Evolutionary conservation across 2,888 invertebrate genomes (phyloP).

Genomic region (Xanthostigma xanthostigma): DNA sequence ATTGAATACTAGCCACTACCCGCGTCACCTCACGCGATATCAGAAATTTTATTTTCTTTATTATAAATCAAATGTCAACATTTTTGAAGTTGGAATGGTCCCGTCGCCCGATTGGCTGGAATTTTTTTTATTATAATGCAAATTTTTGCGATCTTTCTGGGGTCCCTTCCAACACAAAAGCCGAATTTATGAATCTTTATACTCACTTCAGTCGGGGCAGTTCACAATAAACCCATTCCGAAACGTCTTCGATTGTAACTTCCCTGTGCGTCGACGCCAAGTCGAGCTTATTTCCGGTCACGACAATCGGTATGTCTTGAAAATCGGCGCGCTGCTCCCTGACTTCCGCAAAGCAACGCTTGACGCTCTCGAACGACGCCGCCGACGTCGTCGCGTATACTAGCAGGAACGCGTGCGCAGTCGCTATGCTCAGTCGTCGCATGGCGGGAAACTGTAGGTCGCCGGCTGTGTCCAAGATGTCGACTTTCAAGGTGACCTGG

Average conservation of each 20-base stretch:
- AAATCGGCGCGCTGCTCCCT: constrained; percentile 61
- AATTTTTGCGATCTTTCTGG: no score
- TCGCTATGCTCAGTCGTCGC: constrained; percentile 72
- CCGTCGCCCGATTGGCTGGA: no score
- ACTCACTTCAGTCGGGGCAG: constrained; percentile 51
- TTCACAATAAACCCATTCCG: constrained; percentile 67
- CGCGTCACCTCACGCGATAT: no score
- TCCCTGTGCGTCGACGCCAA: constrained; percentile 53
- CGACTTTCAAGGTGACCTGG: constrained; percentile 58
- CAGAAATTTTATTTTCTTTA: no score
- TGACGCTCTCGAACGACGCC: constrained; percentile 55
- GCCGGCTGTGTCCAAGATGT: constrained; percentile 70
- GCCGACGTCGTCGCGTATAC: constrained; percentile 69
- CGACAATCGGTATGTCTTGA: constrained; percentile 69
- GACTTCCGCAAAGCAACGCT: constrained; percentile 67
- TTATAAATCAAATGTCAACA: no score
- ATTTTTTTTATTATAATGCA: no score
- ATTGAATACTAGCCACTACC: no score
- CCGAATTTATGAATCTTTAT: no score
- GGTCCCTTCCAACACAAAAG: no score
- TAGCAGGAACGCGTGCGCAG: constrained; percentile 75
- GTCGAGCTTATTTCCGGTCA: constrained; percentile 77
- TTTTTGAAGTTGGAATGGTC: no score
- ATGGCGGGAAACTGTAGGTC: constrained; percentile 85
- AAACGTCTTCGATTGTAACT: constrained; percentile 61